A percentile compares a stretch with the other conserved stretches of the same genome.
Evolutionary conservation across 2,113 vertebrate species (phyloP).

Genomic region (Synchiropus splendidus): DNA sequence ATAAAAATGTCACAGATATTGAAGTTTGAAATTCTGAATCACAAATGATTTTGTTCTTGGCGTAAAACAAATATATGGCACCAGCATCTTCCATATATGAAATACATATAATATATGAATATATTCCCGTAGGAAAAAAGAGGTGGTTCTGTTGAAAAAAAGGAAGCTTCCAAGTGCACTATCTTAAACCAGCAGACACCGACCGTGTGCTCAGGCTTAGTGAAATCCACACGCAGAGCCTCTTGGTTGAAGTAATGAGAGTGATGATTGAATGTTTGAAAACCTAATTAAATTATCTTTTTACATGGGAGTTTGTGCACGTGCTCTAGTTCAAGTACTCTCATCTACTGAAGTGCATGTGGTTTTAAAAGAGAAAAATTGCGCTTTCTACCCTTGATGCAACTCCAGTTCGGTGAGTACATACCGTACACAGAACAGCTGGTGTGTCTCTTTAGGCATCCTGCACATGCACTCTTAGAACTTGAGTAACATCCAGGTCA

Average conservation of each 20-base stretch:
- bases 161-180: slow-evolving; percentile 6
- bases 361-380: slow-evolving; percentile 5
- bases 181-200: slow-evolving; percentile 44
- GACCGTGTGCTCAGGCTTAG: slow-evolving; percentile 28
- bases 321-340: slow-evolving; percentile 25
- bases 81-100: too few relatives aligned
- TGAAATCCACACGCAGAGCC: slow-evolving; percentile 38
- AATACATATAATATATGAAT: too few relatives aligned
- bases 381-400: slow-evolving; percentile 7
- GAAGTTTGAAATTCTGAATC: too few relatives aligned
- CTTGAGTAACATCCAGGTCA: too few relatives aligned
- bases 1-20: too few relatives aligned
- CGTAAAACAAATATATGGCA: too few relatives aligned
- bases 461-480: too few relatives aligned
- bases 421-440: slow-evolving; percentile 11
- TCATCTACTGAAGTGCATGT: slow-evolving; percentile 5
- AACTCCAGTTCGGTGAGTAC: slow-evolving; percentile 24
- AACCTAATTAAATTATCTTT: slow-evolving; percentile 37
- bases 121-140: background rate
- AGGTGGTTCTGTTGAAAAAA: background rate
- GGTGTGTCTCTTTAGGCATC: too few relatives aligned
- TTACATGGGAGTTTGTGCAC: slow-evolving; percentile 14
- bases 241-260: slow-evolving; percentile 47
- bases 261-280: slow-evolving; percentile 47
- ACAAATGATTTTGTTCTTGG: too few relatives aligned